phyloP scores from a whole-genome alignment of 2,113 vertebrate species.

The Grantiella picta region DNA sequence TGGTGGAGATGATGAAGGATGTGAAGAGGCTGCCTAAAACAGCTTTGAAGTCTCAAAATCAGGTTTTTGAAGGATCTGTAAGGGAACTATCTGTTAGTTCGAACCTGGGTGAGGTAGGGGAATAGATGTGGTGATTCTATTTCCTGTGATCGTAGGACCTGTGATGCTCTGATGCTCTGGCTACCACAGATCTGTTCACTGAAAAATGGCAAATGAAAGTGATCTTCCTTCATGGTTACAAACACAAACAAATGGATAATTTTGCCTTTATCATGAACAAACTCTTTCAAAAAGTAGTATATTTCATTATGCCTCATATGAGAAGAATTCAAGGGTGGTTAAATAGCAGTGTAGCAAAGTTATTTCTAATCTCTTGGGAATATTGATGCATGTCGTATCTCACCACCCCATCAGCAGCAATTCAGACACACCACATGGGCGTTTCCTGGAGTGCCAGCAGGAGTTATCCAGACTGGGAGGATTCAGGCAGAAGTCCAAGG shows the following conservation, averaged over 20 bases:
- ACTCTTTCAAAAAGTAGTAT: background rate
- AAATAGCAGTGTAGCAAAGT: background rate
- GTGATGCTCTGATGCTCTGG: background rate
- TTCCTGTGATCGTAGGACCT: background rate
- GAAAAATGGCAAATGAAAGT: background rate
- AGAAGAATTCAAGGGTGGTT: background rate
- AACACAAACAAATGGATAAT: background rate
- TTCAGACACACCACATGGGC: background rate
- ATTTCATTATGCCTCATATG: background rate
- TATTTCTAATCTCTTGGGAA: background rate
- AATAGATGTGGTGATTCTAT: background rate
- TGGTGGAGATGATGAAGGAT: background rate
- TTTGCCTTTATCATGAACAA: background rate
- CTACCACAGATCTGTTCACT: background rate
- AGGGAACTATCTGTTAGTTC: background rate
- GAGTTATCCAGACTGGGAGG: background rate
- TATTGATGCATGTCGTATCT: background rate
- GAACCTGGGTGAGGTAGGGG: background rate
- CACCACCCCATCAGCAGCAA: background rate
- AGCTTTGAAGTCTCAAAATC: background rate
- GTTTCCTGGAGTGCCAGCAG: background rate
- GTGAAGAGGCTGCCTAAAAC: background rate
- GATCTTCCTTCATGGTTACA: background rate
- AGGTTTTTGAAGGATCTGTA: background rate
- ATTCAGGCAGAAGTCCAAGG: background rate